phyloP scores from a whole-genome alignment of 2,113 vertebrate species.

The Lota lota region DNA sequence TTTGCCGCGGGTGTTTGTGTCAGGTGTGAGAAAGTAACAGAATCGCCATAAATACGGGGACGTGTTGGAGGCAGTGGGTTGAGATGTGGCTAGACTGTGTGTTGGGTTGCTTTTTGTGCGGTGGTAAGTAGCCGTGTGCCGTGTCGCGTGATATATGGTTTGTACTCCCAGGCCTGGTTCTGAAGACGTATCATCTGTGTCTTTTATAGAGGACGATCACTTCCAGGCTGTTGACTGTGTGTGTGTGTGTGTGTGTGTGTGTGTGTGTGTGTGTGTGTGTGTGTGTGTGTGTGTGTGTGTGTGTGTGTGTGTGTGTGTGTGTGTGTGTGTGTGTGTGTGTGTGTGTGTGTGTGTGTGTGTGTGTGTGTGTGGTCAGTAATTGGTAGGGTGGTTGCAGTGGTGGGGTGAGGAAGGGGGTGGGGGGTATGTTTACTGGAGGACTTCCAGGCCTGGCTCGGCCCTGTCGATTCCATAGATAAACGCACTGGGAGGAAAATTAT shows the following conservation, averaged over 20 bases:
- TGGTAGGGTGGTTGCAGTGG: slow-evolving; percentile 34
- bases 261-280: slow-evolving; percentile 1
- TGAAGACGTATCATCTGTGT: background rate
- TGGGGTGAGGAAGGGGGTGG: background rate
- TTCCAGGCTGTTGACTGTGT: background rate
- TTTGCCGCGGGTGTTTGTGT: slow-evolving; percentile 22
- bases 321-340: slow-evolving; percentile 1
- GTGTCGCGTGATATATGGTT: background rate
- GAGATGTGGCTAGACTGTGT: too few relatives aligned
- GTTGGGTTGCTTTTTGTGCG: too few relatives aligned
- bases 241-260: background rate
- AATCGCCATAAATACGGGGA: slow-evolving; percentile 6
- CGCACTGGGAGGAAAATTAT: slow-evolving; percentile 56
- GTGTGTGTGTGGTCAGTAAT: slow-evolving; percentile 28
- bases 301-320: slow-evolving; percentile 4
- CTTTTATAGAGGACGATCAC: slow-evolving; percentile 2
- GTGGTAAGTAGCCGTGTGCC: background rate
- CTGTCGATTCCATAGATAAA: slow-evolving; percentile 50
- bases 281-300: background rate
- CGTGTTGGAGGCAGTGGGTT: background rate
- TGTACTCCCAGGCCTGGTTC: background rate
- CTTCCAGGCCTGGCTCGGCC: slow-evolving; percentile 36
- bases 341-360: background rate
- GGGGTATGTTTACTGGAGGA: slow-evolving; percentile 28
- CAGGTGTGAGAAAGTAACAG: slow-evolving; percentile 34